Evolutionary conservation across 2,113 vertebrate species (phyloP).

Genomic region (Lathamus discolor): DNA sequence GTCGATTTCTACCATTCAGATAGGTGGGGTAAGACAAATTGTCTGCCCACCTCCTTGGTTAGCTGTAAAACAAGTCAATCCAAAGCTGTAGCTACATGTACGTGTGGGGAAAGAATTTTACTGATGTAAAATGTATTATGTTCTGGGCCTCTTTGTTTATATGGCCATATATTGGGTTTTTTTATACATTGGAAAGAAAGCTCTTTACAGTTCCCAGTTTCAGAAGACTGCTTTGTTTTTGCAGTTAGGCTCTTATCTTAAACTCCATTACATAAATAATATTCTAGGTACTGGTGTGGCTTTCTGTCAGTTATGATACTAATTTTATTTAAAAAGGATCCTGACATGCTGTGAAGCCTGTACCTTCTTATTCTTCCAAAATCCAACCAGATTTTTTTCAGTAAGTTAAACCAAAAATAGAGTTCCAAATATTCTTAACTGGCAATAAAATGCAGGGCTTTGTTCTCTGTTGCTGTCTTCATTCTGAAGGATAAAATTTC

Average conservation of each 20-base stretch:
- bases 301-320: not conserved
- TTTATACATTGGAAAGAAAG: not conserved
- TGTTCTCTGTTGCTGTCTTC: not conserved
- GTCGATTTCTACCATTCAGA: rapidly evolving
- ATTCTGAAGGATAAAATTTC: not conserved
- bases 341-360: not conserved
- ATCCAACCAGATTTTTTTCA: not conserved
- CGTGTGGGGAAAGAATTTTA: too few species aligned
- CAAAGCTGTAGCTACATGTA: not conserved
- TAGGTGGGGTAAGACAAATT: rapidly evolving
- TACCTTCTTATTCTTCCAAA: not conserved
- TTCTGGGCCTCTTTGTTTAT: not conserved
- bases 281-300: not conserved
- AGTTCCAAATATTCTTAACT: not conserved
- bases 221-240: not conserved
- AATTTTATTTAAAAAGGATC: not conserved
- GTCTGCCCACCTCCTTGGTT: not conserved
- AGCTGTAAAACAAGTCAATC: not conserved
- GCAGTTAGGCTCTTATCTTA: not conserved
- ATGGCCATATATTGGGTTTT: rapidly evolving
- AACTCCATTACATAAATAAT: not conserved
- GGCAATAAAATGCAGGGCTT: not conserved
- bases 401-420: not conserved
- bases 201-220: not conserved
- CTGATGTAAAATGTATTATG: rapidly evolving